These are phyloP conservation scores for Solea solea DNA, from an alignment of 2,113 vertebrate genomes.

Conservation along the genomic window DNA sequence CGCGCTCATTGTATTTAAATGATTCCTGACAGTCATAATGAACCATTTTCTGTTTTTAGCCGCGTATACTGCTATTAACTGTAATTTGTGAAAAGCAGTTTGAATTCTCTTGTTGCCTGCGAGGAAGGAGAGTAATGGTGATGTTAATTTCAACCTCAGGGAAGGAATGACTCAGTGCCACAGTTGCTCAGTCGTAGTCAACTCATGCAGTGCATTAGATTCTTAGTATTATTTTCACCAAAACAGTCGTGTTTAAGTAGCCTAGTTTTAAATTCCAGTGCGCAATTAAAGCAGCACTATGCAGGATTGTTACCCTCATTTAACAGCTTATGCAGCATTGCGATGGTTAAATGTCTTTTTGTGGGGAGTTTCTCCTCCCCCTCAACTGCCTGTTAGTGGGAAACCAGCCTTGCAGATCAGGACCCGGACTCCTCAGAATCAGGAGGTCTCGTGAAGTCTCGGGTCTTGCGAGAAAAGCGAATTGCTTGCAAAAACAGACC, in stretches of 20 bases:
- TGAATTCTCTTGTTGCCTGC: background rate
- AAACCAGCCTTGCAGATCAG: no score
- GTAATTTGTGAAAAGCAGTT: constrained; percentile 1
- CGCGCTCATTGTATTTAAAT: background rate
- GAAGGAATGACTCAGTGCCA: background rate
- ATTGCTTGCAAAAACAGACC: no score
- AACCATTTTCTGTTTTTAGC: constrained; percentile 3
- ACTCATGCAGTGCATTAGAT: constrained; percentile 3
- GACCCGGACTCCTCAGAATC: no score
- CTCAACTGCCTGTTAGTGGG: no score
- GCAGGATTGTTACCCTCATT: no score
- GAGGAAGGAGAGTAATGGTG: constrained; percentile 8
- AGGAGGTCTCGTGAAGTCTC: no score
- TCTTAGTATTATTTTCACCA: constrained; percentile 1
- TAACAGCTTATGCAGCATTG: no score
- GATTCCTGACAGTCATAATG: background rate
- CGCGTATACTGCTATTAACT: background rate
- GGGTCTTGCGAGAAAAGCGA: no score
- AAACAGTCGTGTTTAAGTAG: constrained; percentile 4
- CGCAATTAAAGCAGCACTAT: background rate
- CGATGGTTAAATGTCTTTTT: no score
- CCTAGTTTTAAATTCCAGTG: constrained; percentile 9
- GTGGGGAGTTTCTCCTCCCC: no score
- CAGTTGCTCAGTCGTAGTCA: constrained; percentile 4
- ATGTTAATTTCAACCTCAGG: constrained; percentile 25